Evolutionary conservation across 2,113 vertebrate genomes (phyloP), one percentile per base, ranked within the genome.

Genomic region (Cochlearius cochlearius): DNA sequence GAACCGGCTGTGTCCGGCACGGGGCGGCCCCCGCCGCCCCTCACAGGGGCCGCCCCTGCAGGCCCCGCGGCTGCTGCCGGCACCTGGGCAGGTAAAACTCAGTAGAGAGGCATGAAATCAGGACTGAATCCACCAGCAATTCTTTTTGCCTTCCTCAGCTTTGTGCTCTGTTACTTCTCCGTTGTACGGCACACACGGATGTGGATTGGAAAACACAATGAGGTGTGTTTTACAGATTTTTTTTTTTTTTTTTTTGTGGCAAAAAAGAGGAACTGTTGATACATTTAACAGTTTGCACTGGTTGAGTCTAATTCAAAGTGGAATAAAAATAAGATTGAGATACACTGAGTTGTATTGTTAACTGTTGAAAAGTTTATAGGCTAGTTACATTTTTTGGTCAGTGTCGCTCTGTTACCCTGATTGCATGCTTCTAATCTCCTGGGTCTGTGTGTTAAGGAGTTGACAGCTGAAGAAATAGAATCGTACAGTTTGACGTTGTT

Each of bases 151-250:
- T 74, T 63, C 49, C 9, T 55, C 17, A 55, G 1, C 6, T 29
- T 59, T 38, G 7, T 73, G 26, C 23, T 78, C 30, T 41, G 16
- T 49, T 45, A 18, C 22, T 10, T 43, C 39, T n/a, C 11, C 8
- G 2, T 43, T 66, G 45, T 13, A 26, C 0, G 0, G 15, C 26
- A n/a, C 9, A 4, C 10, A 16, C 4, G 29, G 13, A 14, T 58
- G 23, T 2, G 7, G 18, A 23, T 5, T 55, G 30, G n/a, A 77
- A 82, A 56, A 13, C 1, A 4, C 59, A 72, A 59, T 67, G 9
- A 49, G 3, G 10, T 53, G 15, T 68, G 27, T 16, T 26, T 50
- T 21, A 23, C 14, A 39, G 32, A 22, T 17, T 27, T 55, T 20
- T 47, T 10, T 2, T 55, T 20, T 47, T 10, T 2, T 17, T 15